Percentiles rank a stretch among this genome's conserved stretches.
Evolutionary conservation across 2,888 invertebrate genomes (phyloP).

Genomic region (Temnothorax rugatulus): DNA sequence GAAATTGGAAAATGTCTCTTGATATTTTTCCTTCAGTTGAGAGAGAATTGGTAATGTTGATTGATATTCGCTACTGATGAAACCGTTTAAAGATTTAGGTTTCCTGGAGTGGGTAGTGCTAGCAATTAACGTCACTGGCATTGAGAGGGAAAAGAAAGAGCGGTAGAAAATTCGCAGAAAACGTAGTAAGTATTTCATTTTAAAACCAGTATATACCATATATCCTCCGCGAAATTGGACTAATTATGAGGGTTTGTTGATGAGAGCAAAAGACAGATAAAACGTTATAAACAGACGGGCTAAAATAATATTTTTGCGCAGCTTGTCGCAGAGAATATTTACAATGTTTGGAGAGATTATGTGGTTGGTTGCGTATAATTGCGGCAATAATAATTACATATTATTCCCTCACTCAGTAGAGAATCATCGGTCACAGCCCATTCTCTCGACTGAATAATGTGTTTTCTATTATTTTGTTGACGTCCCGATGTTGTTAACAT

Average conservation of each 20-base stretch:
- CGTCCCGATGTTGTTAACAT: constrained; percentile 50
- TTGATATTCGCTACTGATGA: constrained; percentile 33
- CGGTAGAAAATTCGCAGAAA: constrained; percentile 66
- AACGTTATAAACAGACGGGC: constrained; percentile 25
- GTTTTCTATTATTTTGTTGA: constrained; percentile 58
- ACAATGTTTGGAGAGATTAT: constrained; percentile 47
- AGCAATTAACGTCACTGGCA: constrained; percentile 79
- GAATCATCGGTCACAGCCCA: constrained; percentile 50
- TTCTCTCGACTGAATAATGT: constrained; percentile 48
- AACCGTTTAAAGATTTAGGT: constrained; percentile 48
- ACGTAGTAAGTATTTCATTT: constrained; percentile 71
- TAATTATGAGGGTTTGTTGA: constrained; percentile 76
- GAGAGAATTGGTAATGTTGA: constrained; percentile 75
- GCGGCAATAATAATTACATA: constrained; percentile 48
- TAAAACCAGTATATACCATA: constrained; percentile 54
- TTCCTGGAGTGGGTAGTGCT: constrained; percentile 59
- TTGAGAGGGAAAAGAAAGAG: constrained; percentile 70
- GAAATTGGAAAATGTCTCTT: constrained; percentile 23
- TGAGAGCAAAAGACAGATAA: constrained; percentile 67
- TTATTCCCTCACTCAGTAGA: constrained; percentile 44
- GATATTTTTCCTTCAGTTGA: constrained; percentile 69
- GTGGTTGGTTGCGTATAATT: constrained; percentile 45
- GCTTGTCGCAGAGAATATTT: constrained; percentile 46
- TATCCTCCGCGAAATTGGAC: constrained; percentile 66
- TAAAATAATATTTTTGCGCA: constrained; percentile 44